phyloP scores from a whole-genome alignment of 2,888 invertebrate genomes.

The Phyllotreta striolata region DNA sequence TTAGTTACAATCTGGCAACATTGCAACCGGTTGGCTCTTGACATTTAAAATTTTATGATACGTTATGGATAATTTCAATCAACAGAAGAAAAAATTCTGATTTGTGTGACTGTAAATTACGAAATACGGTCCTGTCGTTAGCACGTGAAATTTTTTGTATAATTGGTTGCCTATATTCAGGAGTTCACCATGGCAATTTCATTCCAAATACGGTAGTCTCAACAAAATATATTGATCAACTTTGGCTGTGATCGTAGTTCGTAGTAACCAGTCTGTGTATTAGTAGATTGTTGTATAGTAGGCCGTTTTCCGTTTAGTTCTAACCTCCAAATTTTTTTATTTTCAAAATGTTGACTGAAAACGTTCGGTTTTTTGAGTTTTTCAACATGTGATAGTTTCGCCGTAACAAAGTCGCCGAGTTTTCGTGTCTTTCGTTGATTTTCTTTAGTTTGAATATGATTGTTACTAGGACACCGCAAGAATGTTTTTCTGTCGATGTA shows the following conservation, averaged over 20 bases:
- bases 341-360: slow-evolving; percentile 45
- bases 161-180: slow-evolving; percentile 36
- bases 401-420: slow-evolving; percentile 40
- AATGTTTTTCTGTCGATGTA: slow-evolving; percentile 51
- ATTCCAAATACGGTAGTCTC: slow-evolving; percentile 44
- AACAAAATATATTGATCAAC: slow-evolving; percentile 47
- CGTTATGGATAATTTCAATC: too few relatives aligned
- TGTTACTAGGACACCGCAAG: slow-evolving; percentile 48
- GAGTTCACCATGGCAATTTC: slow-evolving; percentile 21
- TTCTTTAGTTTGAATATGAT: slow-evolving; percentile 44
- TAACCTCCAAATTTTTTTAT: slow-evolving; percentile 51
- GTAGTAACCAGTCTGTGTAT: slow-evolving; percentile 49
- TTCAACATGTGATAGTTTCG: slow-evolving; percentile 43
- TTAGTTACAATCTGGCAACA: too few relatives aligned
- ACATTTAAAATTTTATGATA: too few relatives aligned
- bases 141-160: slow-evolving; percentile 8
- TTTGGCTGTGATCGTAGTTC: slow-evolving; percentile 12
- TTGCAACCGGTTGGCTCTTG: too few relatives aligned
- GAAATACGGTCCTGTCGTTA: slow-evolving; percentile 9
- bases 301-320: slow-evolving; percentile 52
- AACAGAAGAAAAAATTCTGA: too few relatives aligned
- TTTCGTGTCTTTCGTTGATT: slow-evolving; percentile 38
- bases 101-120: too few relatives aligned
- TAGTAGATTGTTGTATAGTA: slow-evolving; percentile 54
- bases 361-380: slow-evolving; percentile 42